Evolutionary conservation across 1,140 invertebrate genomes (phyloP).

Genomic region (Aphelinus atriplicis): DNA sequence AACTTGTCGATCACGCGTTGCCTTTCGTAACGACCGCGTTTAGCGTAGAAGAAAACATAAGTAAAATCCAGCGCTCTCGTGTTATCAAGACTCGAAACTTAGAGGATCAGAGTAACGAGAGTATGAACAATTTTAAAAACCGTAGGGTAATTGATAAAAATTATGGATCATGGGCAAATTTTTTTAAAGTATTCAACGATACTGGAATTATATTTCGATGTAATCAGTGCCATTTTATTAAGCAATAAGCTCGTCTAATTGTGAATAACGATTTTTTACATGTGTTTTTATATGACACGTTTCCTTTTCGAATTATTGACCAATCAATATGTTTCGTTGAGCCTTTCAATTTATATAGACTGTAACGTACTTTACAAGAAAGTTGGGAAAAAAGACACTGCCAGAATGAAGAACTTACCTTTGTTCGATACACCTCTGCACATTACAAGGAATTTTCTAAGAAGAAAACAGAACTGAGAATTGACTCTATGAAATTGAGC

Average conservation of each 20-base stretch:
- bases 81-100: slow-evolving; percentile 23
- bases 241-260: slow-evolving; percentile 60
- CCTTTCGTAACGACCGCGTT: slow-evolving; percentile 59
- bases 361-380: slow-evolving; percentile 43
- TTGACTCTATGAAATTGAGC: slow-evolving; percentile 17
- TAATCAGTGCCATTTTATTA: slow-evolving; percentile 64
- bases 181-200: slow-evolving; percentile 47
- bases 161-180: background rate
- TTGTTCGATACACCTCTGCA: slow-evolving; percentile 14
- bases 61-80: slow-evolving; percentile 46
- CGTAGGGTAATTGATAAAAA: slow-evolving; percentile 10
- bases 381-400: slow-evolving; percentile 49
- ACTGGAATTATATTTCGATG: slow-evolving; percentile 49
- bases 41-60: slow-evolving; percentile 42
- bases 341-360: slow-evolving; percentile 40
- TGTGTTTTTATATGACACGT: slow-evolving; percentile 37
- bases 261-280: slow-evolving; percentile 44
- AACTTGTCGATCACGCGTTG: slow-evolving; percentile 59
- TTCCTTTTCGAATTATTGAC: slow-evolving; percentile 32
- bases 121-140: slow-evolving; percentile 16
- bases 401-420: slow-evolving; percentile 42
- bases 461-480: slow-evolving; percentile 16
- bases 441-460: background rate
- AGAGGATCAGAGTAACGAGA: too few species aligned
- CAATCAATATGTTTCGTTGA: slow-evolving; percentile 38